Base-by-base conservation (phyloP, 1,140 invertebrate genomes). In the Hylyphantes graminicola region DNA sequence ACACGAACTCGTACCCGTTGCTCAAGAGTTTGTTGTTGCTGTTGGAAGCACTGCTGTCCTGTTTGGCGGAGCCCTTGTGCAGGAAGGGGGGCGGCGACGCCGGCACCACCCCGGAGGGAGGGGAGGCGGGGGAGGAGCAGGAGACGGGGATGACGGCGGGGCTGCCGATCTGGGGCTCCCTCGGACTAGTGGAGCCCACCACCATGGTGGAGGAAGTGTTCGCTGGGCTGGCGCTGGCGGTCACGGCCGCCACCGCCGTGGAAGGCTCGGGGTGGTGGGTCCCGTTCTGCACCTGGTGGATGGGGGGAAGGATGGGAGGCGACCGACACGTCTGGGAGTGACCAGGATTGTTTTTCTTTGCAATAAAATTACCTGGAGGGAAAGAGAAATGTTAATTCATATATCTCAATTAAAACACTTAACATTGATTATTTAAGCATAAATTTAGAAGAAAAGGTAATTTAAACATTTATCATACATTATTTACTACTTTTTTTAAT, bases 131-230 rank as follows among this genome's bases (percentile, higher is more conserved):
- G 12, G 82, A 78, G 21, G 82, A 68, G 55, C 74, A 77, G n/a
- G 74, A 77, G 48, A 78, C 82, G 48, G 74, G 82, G 55, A 83
- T 65, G 48, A 77, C 74, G 53, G 84, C 68, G 57, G 84, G 76
- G 50, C 84, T 85, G 61, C 76, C 73, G 17, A 85, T 74, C 50
- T 79, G 76, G n/a, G 75, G 84, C 68, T 85, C 76, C 48, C 82
- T 19, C 61, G 82, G 82, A 78, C 82, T 85, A 63, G 82, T 72
- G 50, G 82, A 55, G 19, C 74, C 75, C 2, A 72, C 74, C 48
- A 84, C 73, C 72, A 76, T 76, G 93, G 90, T 87, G 91, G 91
- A 57, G 55, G 76, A 59, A 59, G 75, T 78, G 67, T 83, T 74
- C 55, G 73, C 55, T 10, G 78, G 59, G 82, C 59, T 75, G 67